These are phyloP conservation scores for Lanistes nyassanus DNA, from an alignment of 1,140 invertebrate genomes.

Conservation along the genomic window DNA sequence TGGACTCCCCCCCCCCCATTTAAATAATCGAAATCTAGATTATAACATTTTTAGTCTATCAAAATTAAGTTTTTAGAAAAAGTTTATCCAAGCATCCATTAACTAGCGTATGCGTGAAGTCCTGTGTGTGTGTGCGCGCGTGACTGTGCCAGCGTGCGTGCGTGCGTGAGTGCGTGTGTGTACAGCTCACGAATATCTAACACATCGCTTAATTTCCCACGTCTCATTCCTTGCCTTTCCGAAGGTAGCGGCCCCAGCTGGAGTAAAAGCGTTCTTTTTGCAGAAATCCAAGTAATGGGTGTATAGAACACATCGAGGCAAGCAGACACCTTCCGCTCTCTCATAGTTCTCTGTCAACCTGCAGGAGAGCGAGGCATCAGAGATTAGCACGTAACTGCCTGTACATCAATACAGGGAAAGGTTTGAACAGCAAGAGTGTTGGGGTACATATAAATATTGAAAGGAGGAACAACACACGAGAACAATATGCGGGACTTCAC, in stretches of 20 bases:
- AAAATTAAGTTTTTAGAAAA: neutral
- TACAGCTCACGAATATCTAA: neutral
- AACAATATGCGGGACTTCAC: no score
- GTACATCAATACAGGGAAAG: no score
- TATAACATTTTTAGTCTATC: neutral
- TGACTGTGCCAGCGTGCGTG: neutral
- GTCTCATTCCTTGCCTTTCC: conserved; percentile 53
- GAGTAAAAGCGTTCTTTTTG: conserved; percentile 52
- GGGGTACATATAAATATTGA: no score
- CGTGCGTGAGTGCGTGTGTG: neutral
- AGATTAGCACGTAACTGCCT: no score
- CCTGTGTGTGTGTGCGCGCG: neutral
- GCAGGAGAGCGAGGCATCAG: conserved; percentile 15
- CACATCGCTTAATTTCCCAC: neutral
- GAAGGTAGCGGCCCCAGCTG: conserved; percentile 64
- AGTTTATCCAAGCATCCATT: no score
- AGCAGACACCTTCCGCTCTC: conserved; percentile 61
- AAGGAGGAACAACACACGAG: no score
- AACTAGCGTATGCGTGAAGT: neutral
- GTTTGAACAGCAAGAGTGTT: no score
- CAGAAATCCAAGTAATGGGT: conserved; percentile 65
- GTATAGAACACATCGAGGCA: conserved; percentile 63
- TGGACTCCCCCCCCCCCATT: no score
- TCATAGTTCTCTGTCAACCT: conserved; percentile 65
- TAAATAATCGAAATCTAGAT: neutral